These are phyloP conservation scores for Drosophila borealis DNA, from an alignment of 2,888 invertebrate genomes.

Conservation along the genomic window DNA sequence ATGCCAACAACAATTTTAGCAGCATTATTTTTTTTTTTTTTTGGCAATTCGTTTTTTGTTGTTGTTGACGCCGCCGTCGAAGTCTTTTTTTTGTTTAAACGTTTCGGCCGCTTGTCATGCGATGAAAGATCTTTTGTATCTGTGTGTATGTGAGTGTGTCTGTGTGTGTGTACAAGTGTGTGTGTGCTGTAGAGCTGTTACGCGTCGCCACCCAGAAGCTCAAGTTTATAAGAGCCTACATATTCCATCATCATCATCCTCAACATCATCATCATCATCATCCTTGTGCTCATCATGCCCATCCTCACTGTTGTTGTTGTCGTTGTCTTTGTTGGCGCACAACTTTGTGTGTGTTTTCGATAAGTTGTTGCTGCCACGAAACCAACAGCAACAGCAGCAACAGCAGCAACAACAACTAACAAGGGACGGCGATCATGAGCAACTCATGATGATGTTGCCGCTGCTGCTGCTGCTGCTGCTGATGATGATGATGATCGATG, in stretches of 20 bases:
- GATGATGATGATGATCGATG: slow-evolving; percentile 41
- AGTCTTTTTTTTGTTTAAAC: slow-evolving; percentile 61
- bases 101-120: slow-evolving; percentile 74
- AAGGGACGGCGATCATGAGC: slow-evolving; percentile 53
- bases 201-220: slow-evolving; percentile 83
- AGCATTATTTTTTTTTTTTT: slow-evolving; percentile 16
- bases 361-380: slow-evolving; percentile 74
- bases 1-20: slow-evolving; percentile 41
- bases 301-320: slow-evolving; percentile 12
- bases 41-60: slow-evolving; percentile 33
- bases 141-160: slow-evolving; percentile 6
- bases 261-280: slow-evolving; percentile 65
- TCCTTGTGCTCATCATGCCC: slow-evolving; percentile 20
- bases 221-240: slow-evolving; percentile 77
- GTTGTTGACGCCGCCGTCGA: slow-evolving; percentile 31
- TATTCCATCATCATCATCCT: slow-evolving; percentile 77
- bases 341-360: slow-evolving; percentile 43
- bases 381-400: slow-evolving; percentile 38
- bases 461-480: slow-evolving; percentile 20
- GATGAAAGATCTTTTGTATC: slow-evolving; percentile 66
- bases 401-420: slow-evolving; percentile 30
- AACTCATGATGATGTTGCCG: slow-evolving; percentile 22
- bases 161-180: slow-evolving; percentile 32
- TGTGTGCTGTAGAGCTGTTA: slow-evolving; percentile 68
- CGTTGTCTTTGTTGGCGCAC: slow-evolving; percentile 7